Evolutionary conservation across 2,797 vertebrate species (phyloP).

Genomic region (Myotis pilosus): DNA sequence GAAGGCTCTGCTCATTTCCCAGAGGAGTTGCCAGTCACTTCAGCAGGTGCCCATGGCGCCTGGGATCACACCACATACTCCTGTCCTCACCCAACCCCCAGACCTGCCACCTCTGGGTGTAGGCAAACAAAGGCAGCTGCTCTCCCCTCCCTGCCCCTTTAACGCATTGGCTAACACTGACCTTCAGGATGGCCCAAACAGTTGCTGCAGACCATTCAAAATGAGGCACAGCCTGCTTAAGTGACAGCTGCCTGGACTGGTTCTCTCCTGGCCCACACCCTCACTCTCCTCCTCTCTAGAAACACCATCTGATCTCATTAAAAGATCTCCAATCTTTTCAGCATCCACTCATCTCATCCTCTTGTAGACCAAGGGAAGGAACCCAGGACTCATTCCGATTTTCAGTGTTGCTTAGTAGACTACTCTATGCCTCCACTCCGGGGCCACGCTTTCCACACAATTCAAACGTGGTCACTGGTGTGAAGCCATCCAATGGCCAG

Average conservation of each 20-base stretch:
- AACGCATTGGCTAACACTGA: background rate
- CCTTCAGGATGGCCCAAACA: background rate
- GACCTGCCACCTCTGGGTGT: background rate
- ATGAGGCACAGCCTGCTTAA: background rate
- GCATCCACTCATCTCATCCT: background rate
- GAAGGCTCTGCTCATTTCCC: background rate
- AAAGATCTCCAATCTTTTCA: background rate
- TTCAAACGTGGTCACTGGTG: background rate
- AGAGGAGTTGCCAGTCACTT: background rate
- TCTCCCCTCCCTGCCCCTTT: background rate
- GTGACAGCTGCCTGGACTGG: background rate
- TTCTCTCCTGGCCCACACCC: background rate
- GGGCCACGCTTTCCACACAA: background rate
- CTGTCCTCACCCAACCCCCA: too few species aligned
- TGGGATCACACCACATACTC: background rate
- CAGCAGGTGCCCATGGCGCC: too few species aligned
- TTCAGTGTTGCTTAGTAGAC: background rate
- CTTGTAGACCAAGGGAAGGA: background rate
- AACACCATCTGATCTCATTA: background rate
- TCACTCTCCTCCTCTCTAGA: background rate
- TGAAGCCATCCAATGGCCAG: background rate
- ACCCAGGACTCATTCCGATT: background rate
- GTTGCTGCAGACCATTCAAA: background rate
- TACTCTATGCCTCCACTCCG: background rate
- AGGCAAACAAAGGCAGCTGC: background rate